A percentile compares a stretch with the other conserved stretches of the same genome.
phyloP scores from a whole-genome alignment of 2,888 invertebrate genomes.

The Dascillus cervinus region DNA sequence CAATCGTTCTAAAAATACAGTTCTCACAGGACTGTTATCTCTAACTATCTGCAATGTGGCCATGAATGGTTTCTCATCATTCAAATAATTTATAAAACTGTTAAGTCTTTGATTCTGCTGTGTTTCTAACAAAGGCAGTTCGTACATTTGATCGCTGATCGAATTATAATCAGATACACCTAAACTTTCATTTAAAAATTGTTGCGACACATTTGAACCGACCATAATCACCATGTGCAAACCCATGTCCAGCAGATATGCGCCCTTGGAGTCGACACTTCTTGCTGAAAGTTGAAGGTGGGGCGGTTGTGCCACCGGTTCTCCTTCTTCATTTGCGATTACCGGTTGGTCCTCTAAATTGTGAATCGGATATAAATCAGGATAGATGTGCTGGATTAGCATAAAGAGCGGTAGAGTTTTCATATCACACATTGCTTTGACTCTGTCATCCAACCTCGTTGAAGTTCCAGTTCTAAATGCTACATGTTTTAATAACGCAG shows the following conservation, averaged over 20 bases:
- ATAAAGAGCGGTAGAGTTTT: conserved; percentile 76
- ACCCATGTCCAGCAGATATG: conserved; percentile 87
- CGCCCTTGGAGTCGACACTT: conserved; percentile 75
- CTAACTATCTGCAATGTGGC: conserved; percentile 76
- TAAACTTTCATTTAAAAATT: conserved; percentile 69
- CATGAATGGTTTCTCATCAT: conserved; percentile 76
- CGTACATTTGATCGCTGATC: conserved; percentile 69
- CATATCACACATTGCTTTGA: conserved; percentile 88
- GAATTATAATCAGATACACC: conserved; percentile 66
- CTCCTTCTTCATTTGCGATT: conserved; percentile 33
- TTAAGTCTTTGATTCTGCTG: conserved; percentile 67
- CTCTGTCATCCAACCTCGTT: conserved; percentile 87
- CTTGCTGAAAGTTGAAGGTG: conserved; percentile 80
- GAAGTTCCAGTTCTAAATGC: conserved; percentile 85
- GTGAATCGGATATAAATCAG: conserved; percentile 86
- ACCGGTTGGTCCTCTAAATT: conserved; percentile 45
- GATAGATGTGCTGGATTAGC: conserved; percentile 81
- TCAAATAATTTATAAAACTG: conserved; percentile 73
- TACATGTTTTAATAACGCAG: conserved; percentile 81
- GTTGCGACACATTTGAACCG: conserved; percentile 67
- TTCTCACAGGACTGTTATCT: conserved; percentile 82
- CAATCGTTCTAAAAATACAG: conserved; percentile 77
- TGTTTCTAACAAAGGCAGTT: conserved; percentile 70
- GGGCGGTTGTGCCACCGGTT: conserved; percentile 57
- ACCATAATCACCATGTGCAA: conserved; percentile 75